Evolutionary conservation across 1,140 invertebrate genomes (phyloP), one percentile per base, ranked within the genome.

Genomic region (Carcinoscorpius rotundicauda): DNA sequence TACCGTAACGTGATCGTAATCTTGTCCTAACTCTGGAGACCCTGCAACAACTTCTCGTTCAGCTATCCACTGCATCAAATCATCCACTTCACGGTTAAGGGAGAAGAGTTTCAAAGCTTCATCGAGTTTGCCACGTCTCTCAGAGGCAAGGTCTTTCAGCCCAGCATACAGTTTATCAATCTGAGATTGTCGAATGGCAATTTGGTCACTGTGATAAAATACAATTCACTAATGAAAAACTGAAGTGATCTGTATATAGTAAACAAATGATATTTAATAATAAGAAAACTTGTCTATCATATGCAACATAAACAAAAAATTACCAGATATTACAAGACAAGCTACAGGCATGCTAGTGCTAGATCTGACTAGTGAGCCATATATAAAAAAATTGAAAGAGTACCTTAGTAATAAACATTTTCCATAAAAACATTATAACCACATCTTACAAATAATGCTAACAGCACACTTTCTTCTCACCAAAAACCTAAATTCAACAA

Each of bases 31-130:
- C 77, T 99, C 97, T 76, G 98, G 94, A n/a, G 90, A 95, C 59
- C 91, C 89, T 66, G 97, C 97, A 8, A 98, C 93, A 6, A 98
- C 82, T 79, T 98, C 95, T 66, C 94, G 82, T 77, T 99, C 96
- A 0, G 91, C 89, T 66, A 99, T 99, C 97, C 97, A 99, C 78
- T 98, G 94, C 76, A 98, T 93, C 52, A 99, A 79, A 78, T 99
- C 97, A 72, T 97, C 95, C 5, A 99, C 96, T 79, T 99, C 97
- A 56, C 96, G 82, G 68, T 93, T 94, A 61, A 98, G 80, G 81
- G 93, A 91, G 80, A 96, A 98, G 64, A 98, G 78, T 72, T 97
- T 90, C 51, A 98, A 80, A 0, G 95, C 94, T 79, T 99, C 95
- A 72, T 98, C 95, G 62, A 99, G 79, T 75, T 95, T 93, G 48